A percentile compares a stretch with the other conserved stretches of the same genome.
These are phyloP conservation scores for Machimus rusticus DNA, from an alignment of 2,888 invertebrate species.

Conservation along the genomic window DNA sequence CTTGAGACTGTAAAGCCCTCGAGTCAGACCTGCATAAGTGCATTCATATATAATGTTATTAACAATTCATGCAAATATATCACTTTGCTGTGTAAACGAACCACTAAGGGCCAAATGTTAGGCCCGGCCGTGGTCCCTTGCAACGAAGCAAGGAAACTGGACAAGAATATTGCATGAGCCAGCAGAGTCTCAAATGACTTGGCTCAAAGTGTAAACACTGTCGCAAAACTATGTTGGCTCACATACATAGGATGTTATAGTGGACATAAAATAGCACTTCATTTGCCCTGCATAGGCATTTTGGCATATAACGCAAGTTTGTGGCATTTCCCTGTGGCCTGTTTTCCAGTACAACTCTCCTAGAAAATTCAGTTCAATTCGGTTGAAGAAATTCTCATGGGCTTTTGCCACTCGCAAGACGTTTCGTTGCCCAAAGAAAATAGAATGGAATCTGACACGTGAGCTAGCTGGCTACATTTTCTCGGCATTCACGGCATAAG, in stretches of 20 bases:
- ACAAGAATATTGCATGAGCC: background rate
- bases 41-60: background rate
- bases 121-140: background rate
- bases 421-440: background rate
- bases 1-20: background rate
- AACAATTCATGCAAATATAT: constrained; percentile 5
- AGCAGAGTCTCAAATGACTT: constrained; percentile 8
- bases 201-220: background rate
- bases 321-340: background rate
- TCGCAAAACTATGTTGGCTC: background rate
- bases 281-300: constrained; percentile 17
- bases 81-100: background rate
- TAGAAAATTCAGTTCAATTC: constrained; percentile 11
- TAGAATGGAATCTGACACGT: background rate
- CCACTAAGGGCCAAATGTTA: background rate
- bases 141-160: background rate
- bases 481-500: background rate
- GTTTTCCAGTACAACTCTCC: background rate
- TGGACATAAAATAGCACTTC: constrained; percentile 6
- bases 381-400: background rate
- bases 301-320: background rate
- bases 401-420: background rate
- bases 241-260: background rate
- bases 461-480: background rate
- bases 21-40: background rate